Evolutionary conservation across 1,140 invertebrate species (phyloP).

Genomic region (Phymorhynchus buccinoides): DNA sequence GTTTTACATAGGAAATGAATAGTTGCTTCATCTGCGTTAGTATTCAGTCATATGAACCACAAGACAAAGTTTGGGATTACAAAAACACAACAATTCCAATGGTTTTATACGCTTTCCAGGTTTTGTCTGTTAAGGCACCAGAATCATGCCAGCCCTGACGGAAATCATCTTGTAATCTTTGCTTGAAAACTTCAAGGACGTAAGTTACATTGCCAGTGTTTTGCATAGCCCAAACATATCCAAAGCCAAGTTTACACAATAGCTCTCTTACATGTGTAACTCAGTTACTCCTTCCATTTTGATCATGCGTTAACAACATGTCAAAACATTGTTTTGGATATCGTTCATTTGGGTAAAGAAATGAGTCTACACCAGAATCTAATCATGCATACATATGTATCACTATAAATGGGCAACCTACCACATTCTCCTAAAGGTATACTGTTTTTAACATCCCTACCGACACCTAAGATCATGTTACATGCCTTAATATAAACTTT

Average conservation of each 20-base stretch:
- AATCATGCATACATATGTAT: neutral
- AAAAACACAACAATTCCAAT: no score
- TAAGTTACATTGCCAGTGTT: neutral
- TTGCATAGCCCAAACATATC: neutral
- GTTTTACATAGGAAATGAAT: no score
- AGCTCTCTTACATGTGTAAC: neutral
- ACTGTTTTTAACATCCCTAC: neutral
- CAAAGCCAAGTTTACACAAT: neutral
- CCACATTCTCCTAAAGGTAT: neutral
- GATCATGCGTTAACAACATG: slow-evolving; percentile 12
- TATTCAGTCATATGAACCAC: no score
- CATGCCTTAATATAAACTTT: neutral
- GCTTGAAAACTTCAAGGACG: neutral
- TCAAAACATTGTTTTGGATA: slow-evolving; percentile 1
- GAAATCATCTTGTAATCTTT: no score
- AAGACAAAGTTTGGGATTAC: no score
- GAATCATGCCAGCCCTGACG: no score
- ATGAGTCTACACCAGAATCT: slow-evolving; percentile 6
- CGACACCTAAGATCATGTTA: neutral
- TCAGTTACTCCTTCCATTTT: neutral
- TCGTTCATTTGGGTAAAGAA: neutral
- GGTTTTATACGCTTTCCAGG: no score
- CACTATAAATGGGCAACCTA: neutral
- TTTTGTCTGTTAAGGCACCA: no score
- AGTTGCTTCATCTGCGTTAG: no score